Base-by-base conservation (phyloP, 2,797 vertebrate genomes). In the Limosa lapponica region DNA sequence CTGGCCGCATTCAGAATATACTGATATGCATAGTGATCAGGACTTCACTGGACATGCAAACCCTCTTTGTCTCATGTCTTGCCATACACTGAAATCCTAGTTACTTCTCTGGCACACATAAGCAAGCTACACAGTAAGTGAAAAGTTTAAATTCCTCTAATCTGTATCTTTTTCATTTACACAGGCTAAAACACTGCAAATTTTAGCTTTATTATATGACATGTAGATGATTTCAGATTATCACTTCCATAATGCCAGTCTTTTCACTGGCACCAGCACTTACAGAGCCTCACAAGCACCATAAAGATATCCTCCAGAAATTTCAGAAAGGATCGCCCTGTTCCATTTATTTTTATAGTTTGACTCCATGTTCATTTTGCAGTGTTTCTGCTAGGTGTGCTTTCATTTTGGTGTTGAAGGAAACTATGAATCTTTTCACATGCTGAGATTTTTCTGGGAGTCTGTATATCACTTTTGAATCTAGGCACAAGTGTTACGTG, bases 31-130 rank as follows among this genome's bases (percentile, higher is more conserved):
- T 22, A 51, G 22, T 17, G 39, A 41, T 43, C 8, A 20, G 5
- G 10, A 25, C 25, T 46, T 71, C 59, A 55, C 8, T 0, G 3
- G 25, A 39, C 2, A 12, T 4, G 7, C 0, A 0, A 69, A 44
- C 8, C 6, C 8, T 57, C 23, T 73, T 89, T 89, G 39, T 25
- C 41, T 78, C 28, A 24, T 5, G 9, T 36, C 37, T 64, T 39
- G 8, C 19, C 32, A 20, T 14, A 43, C 4, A 10, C 1, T 61
- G 19, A 73, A 75, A 62, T 66, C 13, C 46, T 49, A n/a, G 10
- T 82, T 70, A 66, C 37, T 85, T 87, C 34, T 70, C 36, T 10
- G 13, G 15, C 1, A 11, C 10, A 23, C 4, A 34, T 34, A 57
- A 92, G 6, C 18, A 82, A 80, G 14, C 41, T 78, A 36, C n/a